phyloP scores from a whole-genome alignment of 2,888 invertebrate genomes.

The Pseudolycoriella hygida region DNA sequence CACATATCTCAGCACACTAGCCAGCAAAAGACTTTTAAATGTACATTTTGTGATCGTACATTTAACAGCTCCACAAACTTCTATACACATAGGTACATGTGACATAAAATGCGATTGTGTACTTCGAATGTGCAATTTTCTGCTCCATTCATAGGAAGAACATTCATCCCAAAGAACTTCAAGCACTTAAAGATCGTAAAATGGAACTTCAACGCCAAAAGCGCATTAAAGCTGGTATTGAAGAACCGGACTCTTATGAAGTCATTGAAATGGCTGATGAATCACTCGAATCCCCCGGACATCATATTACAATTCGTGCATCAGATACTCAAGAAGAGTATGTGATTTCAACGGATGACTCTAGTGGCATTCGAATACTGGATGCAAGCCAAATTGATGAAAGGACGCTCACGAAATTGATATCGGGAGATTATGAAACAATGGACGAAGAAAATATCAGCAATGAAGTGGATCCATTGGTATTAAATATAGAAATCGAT shows the following conservation, averaged over 20 bases:
- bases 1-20: conserved; percentile 8
- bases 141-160: conserved; percentile 10
- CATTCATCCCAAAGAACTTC: conserved; percentile 9
- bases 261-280: too few species aligned
- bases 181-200: conserved; percentile 5
- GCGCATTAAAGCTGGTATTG: conserved; percentile 5
- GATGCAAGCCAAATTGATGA: too few species aligned
- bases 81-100: conserved; percentile 10
- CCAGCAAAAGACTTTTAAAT: conserved; percentile 5
- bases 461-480: too few species aligned
- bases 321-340: too few species aligned
- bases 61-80: conserved; percentile 11
- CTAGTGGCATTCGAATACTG: too few species aligned
- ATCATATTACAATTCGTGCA: too few species aligned
- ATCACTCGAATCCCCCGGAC: too few species aligned
- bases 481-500: too few species aligned
- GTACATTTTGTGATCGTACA: conserved; percentile 9
- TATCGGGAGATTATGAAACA: too few species aligned
- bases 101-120: conserved; percentile 2
- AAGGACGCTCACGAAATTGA: too few species aligned
- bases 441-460: too few species aligned
- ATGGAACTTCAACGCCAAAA: conserved; percentile 3
- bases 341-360: too few species aligned
- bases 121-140: not conserved
- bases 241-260: not conserved